phyloP scores from a whole-genome alignment of 2,888 invertebrate genomes.

The Scaptomyza reducta region DNA sequence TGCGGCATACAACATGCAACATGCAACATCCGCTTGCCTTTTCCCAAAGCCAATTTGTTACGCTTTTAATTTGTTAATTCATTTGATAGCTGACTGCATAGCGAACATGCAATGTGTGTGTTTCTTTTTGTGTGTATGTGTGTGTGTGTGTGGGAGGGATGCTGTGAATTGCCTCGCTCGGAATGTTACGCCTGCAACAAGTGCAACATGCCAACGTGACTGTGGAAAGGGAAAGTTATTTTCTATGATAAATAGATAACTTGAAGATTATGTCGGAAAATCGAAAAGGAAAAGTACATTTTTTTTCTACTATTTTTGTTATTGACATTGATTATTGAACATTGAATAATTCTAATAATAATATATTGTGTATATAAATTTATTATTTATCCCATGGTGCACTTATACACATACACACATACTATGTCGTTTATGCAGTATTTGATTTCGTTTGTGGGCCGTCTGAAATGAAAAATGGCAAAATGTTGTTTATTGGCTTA shows the following conservation, averaged over 20 bases:
- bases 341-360: too few species aligned
- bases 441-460: slow-evolving; percentile 64
- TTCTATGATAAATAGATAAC: not conserved
- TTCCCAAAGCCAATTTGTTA: slow-evolving; percentile 67
- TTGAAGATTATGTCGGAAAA: not conserved
- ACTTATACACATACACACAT: slow-evolving; percentile 6
- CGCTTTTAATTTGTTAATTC: slow-evolving; percentile 77
- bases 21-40: slow-evolving; percentile 37
- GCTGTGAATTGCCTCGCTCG: slow-evolving; percentile 23
- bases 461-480: slow-evolving; percentile 65
- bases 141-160: slow-evolving; percentile 1
- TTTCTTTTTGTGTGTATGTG: not conserved
- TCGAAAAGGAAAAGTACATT: too few species aligned
- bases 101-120: slow-evolving; percentile 6
- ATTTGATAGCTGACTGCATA: slow-evolving; percentile 57
- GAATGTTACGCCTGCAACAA: slow-evolving; percentile 52
- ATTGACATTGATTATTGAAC: too few species aligned
- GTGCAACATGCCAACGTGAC: slow-evolving; percentile 46
- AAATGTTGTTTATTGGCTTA: slow-evolving; percentile 62
- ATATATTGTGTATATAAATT: not conserved
- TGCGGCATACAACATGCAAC: slow-evolving; percentile 42
- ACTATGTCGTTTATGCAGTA: slow-evolving; percentile 40
- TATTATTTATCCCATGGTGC: not conserved
- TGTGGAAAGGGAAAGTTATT: not conserved
- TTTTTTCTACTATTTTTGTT: too few species aligned